A percentile compares a stretch with the other conserved stretches of the same genome.
Conservation (phyloP, 2,888 invertebrate genomes). For the Sphaerophoria taeniata region DNA sequence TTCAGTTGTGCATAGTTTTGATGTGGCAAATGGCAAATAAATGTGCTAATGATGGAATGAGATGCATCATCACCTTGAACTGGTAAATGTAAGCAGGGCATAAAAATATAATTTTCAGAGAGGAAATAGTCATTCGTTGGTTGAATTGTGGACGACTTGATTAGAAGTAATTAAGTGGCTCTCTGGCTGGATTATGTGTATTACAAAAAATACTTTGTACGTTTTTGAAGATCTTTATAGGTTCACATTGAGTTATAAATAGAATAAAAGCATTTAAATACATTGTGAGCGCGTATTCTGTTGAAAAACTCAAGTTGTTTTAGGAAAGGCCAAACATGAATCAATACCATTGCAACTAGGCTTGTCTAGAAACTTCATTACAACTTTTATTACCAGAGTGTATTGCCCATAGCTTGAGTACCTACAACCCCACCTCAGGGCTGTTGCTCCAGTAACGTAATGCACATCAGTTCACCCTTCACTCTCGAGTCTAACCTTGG, state of each 20-base stretch:
- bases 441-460: no score
- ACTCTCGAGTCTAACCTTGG: no score
- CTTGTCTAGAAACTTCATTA: no score
- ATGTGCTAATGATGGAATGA: conserved; percentile 51
- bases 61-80: conserved; percentile 70
- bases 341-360: no score
- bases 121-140: conserved; percentile 58
- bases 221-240: neutral
- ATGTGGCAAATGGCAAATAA: conserved; percentile 17
- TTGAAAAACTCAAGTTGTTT: no score
- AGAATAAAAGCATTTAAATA: neutral
- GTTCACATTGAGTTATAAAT: neutral
- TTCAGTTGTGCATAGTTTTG: conserved; percentile 9
- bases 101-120: conserved; percentile 31
- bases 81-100: conserved; percentile 64
- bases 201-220: conserved; percentile 14
- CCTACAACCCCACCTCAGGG: no score
- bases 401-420: no score
- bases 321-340: no score
- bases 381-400: no score
- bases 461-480: no score
- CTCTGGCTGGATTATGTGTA: neutral
- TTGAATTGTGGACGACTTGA: conserved; percentile 44
- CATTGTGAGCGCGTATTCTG: no score
- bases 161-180: conserved; percentile 62